Evolutionary conservation across 2,888 invertebrate genomes (phyloP).

Genomic region (Onthophagus sagittarius): DNA sequence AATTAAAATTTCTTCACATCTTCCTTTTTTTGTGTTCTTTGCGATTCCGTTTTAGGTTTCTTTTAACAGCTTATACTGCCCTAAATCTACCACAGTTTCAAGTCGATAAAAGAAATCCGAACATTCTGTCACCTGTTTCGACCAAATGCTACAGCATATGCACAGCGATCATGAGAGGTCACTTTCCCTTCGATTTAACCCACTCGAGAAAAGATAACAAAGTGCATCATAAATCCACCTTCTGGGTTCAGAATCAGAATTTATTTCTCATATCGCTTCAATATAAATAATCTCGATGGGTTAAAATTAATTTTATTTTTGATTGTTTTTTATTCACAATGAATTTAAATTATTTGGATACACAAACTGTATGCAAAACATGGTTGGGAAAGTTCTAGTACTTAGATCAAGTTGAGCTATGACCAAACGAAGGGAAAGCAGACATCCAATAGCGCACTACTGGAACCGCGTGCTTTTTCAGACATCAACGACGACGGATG

Average conservation of each 20-base stretch:
- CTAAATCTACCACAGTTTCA: no score
- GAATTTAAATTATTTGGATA: neutral
- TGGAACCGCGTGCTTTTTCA: neutral
- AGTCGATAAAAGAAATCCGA: neutral
- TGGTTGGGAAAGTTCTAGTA: neutral
- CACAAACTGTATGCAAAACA: neutral
- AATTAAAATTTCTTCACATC: neutral
- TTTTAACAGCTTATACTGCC: neutral
- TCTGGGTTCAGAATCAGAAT: neutral
- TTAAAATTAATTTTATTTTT: no score
- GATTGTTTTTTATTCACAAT: no score
- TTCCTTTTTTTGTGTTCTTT: neutral
- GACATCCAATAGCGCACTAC: slow-evolving; percentile 8
- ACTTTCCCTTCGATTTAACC: neutral
- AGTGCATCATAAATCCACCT: neutral
- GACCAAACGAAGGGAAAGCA: slow-evolving; percentile 39
- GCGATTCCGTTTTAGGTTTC: neutral
- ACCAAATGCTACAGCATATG: neutral
- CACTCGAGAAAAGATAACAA: neutral
- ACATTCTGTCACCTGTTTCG: neutral
- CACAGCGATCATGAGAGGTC: neutral
- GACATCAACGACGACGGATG: neutral
- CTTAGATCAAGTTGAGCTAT: neutral
- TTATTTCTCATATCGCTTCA: neutral
- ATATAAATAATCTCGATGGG: neutral